phyloP scores from a whole-genome alignment of 2,113 vertebrate genomes.

The Connochaetes taurinus region DNA sequence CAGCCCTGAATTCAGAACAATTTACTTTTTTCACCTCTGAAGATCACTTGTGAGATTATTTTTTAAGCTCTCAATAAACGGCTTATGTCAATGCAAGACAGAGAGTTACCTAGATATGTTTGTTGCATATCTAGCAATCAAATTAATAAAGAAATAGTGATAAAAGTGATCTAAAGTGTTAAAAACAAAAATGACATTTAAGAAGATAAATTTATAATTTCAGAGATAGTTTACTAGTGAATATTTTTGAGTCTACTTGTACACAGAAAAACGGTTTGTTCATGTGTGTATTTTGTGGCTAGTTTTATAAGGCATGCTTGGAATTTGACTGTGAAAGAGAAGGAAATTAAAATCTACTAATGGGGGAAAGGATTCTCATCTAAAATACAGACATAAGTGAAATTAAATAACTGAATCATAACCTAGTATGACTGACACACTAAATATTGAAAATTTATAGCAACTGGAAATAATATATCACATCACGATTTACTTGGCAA shows the following conservation, averaged over 20 bases:
- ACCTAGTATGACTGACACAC: slow-evolving; percentile 16
- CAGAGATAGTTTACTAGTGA: not conserved
- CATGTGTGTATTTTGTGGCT: not conserved
- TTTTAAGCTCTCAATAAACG: not conserved
- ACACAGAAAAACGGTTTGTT: slow-evolving; percentile 13
- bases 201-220: not conserved
- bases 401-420: slow-evolving; percentile 50
- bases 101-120: not conserved
- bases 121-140: not conserved
- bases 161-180: not conserved
- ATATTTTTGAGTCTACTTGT: not conserved
- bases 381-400: slow-evolving; percentile 37
- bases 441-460: slow-evolving; percentile 54
- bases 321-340: slow-evolving; percentile 45
- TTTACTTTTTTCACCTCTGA: not conserved
- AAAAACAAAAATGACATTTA: not conserved
- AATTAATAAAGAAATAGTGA: not conserved
- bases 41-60: not conserved
- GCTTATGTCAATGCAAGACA: not conserved
- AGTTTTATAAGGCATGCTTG: slow-evolving; percentile 40
- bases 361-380: slow-evolving; percentile 25
- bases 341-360: slow-evolving; percentile 46
- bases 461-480: slow-evolving; percentile 56
- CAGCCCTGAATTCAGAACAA: not conserved
- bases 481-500: slow-evolving; percentile 42